Base-by-base conservation (phyloP, 2,888 invertebrate species). In the Stictocephala bisonia region DNA sequence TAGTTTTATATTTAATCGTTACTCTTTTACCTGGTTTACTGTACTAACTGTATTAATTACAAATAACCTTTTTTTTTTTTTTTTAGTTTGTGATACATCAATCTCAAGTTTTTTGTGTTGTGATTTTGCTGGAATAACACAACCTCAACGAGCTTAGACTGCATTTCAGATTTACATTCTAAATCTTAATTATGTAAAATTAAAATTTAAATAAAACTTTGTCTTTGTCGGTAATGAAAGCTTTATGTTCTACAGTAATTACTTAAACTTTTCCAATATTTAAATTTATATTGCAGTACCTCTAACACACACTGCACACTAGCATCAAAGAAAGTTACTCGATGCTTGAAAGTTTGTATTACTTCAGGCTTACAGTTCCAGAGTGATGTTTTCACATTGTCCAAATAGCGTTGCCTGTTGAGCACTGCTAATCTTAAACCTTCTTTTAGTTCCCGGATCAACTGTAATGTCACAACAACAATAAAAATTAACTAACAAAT, bases 381-480 rank as follows among this genome's bases (percentile, higher is more conserved):
- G 77, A 88, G 83, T 56, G 88, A 90, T 9, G 88, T 88, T 13
- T 85, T 85, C 69, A 91, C 88, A 83, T 93, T 90, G 1, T 87
- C 86, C 53, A 89, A 86, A 83, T 91, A 95, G 80, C 93, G 90
- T 79, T 92, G 90, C 13, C 95, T 90, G 84, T 95, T 93, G 72
- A 90, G 88, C 44, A 94, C 90, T 13, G 96, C 94, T 56, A 95
- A 90, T 80, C 91, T 90, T 69, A 98, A 85, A 0, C 95, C 95
- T 81, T 97, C 97, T 75, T 95, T 93, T 77, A 96, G 88, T 84
- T 98, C 97, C 81, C 93, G 90, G 86, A 95, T 94, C 64, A 96
- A 83, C 89, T 91, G 85, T 11, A n/a, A n/a, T n/a, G n/a, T n/a
- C n/a, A n/a, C n/a, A n/a, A n/a, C n/a, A n/a, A n/a, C n/a, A n/a